Evolutionary conservation across 2,888 invertebrate species (phyloP).

Genomic region (Entomobrya proxima): DNA sequence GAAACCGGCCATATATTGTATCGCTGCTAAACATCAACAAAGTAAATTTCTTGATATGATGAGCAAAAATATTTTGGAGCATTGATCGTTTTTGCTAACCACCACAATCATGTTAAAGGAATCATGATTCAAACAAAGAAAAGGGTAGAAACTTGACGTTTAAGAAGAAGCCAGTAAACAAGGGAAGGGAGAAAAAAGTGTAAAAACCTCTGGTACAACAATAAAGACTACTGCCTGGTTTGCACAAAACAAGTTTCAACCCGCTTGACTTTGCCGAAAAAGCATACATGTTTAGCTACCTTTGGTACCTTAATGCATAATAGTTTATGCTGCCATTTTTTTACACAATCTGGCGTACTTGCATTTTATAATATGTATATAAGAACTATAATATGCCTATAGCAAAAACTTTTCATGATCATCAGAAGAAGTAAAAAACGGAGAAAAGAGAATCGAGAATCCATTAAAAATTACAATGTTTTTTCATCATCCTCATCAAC

Average conservation of each 20-base stretch:
- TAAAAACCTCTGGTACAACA: neutral
- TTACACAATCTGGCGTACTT: neutral
- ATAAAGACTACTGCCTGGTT: slow-evolving; percentile 1
- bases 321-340: neutral
- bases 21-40: too few relatives aligned
- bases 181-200: neutral
- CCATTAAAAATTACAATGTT: slow-evolving; percentile 55
- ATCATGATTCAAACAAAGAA: neutral
- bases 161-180: slow-evolving; percentile 22
- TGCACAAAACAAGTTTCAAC: slow-evolving; percentile 59
- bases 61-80: neutral
- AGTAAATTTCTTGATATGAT: too few relatives aligned
- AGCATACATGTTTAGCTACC: neutral
- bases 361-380: neutral
- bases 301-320: neutral
- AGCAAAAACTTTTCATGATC: neutral
- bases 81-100: slow-evolving; percentile 13
- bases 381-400: neutral
- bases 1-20: too few relatives aligned
- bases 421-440: neutral
- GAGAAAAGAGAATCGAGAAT: slow-evolving; percentile 22
- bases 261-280: slow-evolving; percentile 38
- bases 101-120: neutral
- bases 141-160: slow-evolving; percentile 32
- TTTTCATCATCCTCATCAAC: neutral